These are phyloP conservation scores for Mungos mungo DNA, from an alignment of 2,113 vertebrate genomes.

Conservation along the genomic window DNA sequence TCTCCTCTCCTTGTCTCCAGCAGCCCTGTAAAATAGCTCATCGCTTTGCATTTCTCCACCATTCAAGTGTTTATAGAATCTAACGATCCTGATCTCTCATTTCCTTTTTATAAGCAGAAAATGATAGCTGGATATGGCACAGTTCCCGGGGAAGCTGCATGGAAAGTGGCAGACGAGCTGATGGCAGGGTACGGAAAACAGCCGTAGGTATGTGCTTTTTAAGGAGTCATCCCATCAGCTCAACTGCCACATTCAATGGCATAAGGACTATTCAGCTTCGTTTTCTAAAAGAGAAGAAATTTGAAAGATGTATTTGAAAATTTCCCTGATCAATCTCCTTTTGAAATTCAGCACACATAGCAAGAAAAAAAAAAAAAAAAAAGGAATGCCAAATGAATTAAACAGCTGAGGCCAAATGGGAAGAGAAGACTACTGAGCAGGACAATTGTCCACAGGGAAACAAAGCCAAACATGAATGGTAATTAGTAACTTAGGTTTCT, in stretches of 20 bases:
- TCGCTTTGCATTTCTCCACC: slow-evolving; percentile 53
- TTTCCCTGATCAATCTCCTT: background rate
- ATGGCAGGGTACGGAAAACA: background rate
- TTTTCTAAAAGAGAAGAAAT: slow-evolving; percentile 52
- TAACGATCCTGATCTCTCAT: slow-evolving; percentile 53
- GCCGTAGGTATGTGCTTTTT: background rate
- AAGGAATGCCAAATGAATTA: slow-evolving; percentile 28
- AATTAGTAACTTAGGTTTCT: slow-evolving; percentile 15
- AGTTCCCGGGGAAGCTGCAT: slow-evolving; percentile 41
- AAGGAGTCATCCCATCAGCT: background rate
- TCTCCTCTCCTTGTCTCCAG: background rate
- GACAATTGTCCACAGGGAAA: background rate
- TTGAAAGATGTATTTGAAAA: slow-evolving; percentile 33
- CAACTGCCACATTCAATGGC: background rate
- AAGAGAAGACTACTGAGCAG: background rate
- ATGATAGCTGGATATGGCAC: slow-evolving; percentile 51
- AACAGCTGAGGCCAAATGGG: background rate
- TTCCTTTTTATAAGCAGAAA: slow-evolving; percentile 66
- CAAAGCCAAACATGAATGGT: background rate
- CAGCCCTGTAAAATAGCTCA: slow-evolving; percentile 57
- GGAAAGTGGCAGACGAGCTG: slow-evolving; percentile 18
- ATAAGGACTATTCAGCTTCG: background rate
- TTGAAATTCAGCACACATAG: slow-evolving; percentile 23
- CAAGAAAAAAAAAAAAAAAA: background rate
- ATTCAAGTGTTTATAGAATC: slow-evolving; percentile 67